Evolutionary conservation across 2,113 vertebrate genomes (phyloP).

Genomic region (Myanophis thanlyinensis): DNA sequence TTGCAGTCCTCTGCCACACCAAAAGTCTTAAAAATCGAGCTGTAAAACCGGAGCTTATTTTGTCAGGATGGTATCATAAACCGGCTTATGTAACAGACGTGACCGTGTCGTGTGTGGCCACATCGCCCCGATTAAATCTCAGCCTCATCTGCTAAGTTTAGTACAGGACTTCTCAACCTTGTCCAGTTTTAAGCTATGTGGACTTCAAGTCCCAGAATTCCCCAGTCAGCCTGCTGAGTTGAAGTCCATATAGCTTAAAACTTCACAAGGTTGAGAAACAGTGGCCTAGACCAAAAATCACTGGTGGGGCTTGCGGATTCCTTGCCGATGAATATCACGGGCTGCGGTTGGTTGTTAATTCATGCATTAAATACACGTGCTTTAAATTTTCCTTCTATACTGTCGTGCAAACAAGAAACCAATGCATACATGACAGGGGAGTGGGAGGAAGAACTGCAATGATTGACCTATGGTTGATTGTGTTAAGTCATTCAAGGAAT

Average conservation of each 20-base stretch:
- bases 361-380: not conserved
- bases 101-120: not conserved
- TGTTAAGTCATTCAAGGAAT: not conserved
- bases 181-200: not conserved
- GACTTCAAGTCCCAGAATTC: not conserved
- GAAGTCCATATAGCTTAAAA: not conserved
- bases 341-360: not conserved
- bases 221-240: not conserved
- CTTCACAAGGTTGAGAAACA: not conserved
- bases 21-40: not conserved
- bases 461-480: not conserved
- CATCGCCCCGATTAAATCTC: too few relatives aligned
- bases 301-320: too few relatives aligned
- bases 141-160: not conserved
- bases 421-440: not conserved
- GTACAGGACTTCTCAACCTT: not conserved
- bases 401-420: not conserved
- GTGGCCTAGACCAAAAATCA: not conserved
- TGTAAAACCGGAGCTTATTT: not conserved
- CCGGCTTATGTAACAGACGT: too few relatives aligned
- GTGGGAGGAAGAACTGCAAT: not conserved
- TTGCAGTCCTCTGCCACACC: not conserved
- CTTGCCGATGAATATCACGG: not conserved
- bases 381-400: not conserved
- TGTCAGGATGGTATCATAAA: not conserved